These are phyloP conservation scores for Patiria pectinifera DNA, from an alignment of 53 echinoderm and acorn worm species.

Conservation along the genomic window DNA sequence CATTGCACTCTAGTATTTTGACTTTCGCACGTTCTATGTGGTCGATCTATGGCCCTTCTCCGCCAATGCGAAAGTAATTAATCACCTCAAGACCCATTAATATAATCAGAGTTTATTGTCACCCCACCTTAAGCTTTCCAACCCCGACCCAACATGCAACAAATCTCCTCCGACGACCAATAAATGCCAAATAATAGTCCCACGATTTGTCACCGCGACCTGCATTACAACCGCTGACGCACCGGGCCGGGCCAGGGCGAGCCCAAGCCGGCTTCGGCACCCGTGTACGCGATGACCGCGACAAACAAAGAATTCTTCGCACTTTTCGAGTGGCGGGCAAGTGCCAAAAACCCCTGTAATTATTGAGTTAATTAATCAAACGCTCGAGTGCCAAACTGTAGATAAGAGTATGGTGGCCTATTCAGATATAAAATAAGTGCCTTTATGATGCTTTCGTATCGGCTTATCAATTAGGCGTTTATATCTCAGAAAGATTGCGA, in stretches of 20 bases:
- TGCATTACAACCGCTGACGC: background rate
- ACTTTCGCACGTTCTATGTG: background rate
- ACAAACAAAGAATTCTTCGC: conserved; percentile 14
- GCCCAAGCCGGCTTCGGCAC: background rate
- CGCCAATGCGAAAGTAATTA: conserved; percentile 20
- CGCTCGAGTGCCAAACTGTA: conserved; percentile 7
- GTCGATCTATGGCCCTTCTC: background rate
- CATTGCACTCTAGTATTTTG: conserved; percentile 12
- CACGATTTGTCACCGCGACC: background rate
- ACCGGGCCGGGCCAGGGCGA: background rate
- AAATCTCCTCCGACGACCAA: background rate
- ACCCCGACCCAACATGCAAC: background rate
- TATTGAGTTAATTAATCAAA: conserved; percentile 42
- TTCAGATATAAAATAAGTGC: background rate
- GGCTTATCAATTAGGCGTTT: background rate
- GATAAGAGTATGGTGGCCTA: conserved; percentile 7
- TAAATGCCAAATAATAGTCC: background rate
- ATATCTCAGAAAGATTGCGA: background rate
- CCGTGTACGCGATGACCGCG: background rate
- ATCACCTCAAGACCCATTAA: conserved; percentile 24
- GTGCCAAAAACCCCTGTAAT: background rate
- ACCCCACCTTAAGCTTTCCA: background rate
- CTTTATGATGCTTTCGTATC: background rate
- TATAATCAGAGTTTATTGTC: conserved; percentile 26
- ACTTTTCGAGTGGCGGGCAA: background rate